These are phyloP conservation scores for Hycleus phaleratus DNA, from an alignment of 1,140 invertebrate species.

Conservation along the genomic window DNA sequence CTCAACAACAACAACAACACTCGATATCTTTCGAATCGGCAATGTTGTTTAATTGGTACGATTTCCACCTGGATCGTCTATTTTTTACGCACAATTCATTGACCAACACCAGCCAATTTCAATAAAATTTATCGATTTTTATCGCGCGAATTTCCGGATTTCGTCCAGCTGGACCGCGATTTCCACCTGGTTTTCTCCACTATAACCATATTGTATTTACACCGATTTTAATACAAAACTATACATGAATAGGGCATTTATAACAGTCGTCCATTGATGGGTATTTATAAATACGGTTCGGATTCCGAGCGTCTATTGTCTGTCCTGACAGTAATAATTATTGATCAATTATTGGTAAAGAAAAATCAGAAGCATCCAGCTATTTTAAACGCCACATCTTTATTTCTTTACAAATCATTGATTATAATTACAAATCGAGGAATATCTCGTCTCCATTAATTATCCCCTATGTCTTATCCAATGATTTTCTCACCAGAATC, in stretches of 20 bases:
- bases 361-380: conserved; percentile 25
- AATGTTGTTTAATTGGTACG: conserved; percentile 5
- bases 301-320: conserved; percentile 27
- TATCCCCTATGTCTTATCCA: too few species aligned
- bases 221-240: too few species aligned
- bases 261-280: conserved; percentile 16
- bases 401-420: conserved; percentile 18
- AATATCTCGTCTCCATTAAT: not conserved
- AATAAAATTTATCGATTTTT: too few species aligned
- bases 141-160: too few species aligned
- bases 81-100: not conserved
- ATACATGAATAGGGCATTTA: conserved; percentile 10
- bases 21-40: conserved; percentile 2
- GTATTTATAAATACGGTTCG: conserved; percentile 24
- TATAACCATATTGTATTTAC: too few species aligned
- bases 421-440: conserved; percentile 20
- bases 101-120: not conserved
- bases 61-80: conserved; percentile 10
- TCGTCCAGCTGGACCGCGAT: too few species aligned
- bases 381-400: conserved; percentile 25
- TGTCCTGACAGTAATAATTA: conserved; percentile 30
- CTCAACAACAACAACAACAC: too few species aligned
- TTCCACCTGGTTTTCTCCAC: too few species aligned
- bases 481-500: too few species aligned
- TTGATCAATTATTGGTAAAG: conserved; percentile 29